These are phyloP conservation scores for Geodia barretti DNA, from an alignment of 37 sponge, comb jelly and placozoan species.

Conservation along the genomic window DNA sequence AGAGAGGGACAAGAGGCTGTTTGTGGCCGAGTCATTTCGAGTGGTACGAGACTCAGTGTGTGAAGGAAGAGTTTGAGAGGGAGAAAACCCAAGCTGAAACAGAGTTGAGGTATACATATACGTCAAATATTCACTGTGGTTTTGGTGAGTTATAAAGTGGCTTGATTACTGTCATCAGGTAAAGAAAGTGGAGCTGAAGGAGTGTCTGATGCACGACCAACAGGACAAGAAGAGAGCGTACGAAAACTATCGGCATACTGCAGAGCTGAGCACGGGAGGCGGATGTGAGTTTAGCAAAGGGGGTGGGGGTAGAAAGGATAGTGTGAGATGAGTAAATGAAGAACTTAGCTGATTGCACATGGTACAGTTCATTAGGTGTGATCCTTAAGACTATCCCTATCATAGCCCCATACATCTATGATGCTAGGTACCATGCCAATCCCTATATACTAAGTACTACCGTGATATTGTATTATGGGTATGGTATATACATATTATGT, in stretches of 20 bases:
- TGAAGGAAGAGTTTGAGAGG: conserved; percentile 65
- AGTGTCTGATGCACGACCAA: conserved; percentile 58
- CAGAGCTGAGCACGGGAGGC: conserved; percentile 63
- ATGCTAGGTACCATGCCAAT: no score
- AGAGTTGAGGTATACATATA: no score
- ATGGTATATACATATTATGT: no score
- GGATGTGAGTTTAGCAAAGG: background rate
- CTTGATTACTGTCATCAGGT: conserved; percentile 10
- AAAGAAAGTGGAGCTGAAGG: conserved; percentile 76
- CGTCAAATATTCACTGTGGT: background rate
- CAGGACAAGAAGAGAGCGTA: conserved; percentile 74
- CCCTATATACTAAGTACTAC: no score
- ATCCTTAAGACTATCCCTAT: no score
- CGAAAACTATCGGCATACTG: conserved; percentile 35
- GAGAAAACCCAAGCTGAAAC: conserved; percentile 53
- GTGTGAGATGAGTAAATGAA: background rate
- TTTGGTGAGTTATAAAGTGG: background rate
- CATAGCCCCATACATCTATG: no score
- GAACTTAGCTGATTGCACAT: background rate
- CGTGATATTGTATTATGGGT: no score
- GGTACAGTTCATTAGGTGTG: no score
- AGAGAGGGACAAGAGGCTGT: conserved; percentile 45
- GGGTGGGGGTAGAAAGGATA: background rate
- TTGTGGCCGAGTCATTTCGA: conserved; percentile 49
- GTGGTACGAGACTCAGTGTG: conserved; percentile 48